Conservation (phyloP, 2,113 vertebrate genomes). For the Pampusana beccarii region DNA sequence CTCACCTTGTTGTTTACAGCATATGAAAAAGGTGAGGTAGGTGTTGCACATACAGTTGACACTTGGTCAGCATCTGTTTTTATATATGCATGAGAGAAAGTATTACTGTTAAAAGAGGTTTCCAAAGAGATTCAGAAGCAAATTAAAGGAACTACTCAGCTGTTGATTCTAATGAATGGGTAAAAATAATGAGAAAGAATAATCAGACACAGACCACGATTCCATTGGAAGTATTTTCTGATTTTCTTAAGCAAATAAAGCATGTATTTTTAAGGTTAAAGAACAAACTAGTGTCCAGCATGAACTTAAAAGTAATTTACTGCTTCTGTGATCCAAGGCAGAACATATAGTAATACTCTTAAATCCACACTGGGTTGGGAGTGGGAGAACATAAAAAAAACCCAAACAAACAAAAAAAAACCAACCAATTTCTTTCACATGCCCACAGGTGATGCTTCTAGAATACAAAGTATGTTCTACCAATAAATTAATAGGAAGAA, state of each 20-base stretch:
- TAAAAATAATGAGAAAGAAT: conserved; percentile 36
- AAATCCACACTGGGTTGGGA: background rate
- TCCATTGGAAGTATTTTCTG: background rate
- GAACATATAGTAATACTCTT: background rate
- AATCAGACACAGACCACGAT: background rate
- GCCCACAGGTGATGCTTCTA: background rate
- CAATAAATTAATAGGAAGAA: background rate
- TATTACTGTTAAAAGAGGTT: conserved; percentile 8
- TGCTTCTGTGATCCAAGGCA: conserved; percentile 11
- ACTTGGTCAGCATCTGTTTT: conserved; percentile 32
- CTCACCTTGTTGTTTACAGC: conserved; percentile 39
- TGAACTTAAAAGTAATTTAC: conserved; percentile 31
- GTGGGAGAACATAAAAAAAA: background rate
- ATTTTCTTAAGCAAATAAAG: conserved; percentile 1
- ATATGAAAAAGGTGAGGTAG: conserved; percentile 10
- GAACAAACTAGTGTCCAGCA: background rate
- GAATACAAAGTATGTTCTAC: conserved; percentile 15
- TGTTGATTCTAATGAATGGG: conserved; percentile 30
- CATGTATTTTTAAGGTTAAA: background rate
- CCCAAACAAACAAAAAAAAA: too few species aligned
- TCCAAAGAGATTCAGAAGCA: conserved; percentile 25
- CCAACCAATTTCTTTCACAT: background rate
- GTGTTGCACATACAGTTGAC: conserved; percentile 38
- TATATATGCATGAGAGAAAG: conserved; percentile 10
- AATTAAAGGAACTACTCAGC: conserved; percentile 42